Percentiles rank a stretch among this genome's conserved stretches.
Evolutionary conservation across 2,113 vertebrate species (phyloP).

Genomic region (Oryzias javanicus): DNA sequence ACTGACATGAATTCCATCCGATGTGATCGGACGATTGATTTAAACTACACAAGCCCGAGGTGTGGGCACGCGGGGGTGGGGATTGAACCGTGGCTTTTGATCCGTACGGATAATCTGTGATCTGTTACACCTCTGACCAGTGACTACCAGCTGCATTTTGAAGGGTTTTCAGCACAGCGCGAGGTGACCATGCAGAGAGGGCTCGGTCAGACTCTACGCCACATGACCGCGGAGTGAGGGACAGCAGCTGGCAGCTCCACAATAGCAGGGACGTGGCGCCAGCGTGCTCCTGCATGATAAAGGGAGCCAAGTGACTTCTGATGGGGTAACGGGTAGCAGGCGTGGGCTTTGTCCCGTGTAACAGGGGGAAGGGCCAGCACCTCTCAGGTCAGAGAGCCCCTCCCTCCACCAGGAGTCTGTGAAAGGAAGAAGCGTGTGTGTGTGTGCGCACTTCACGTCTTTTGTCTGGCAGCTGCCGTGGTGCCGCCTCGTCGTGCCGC

Average conservation of each 20-base stretch:
- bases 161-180: conserved; percentile 7
- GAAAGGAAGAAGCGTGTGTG: conserved; percentile 56
- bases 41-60: too few relatives aligned
- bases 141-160: conserved; percentile 1
- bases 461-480: conserved; percentile 66
- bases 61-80: too few relatives aligned
- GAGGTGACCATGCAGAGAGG: conserved; percentile 14
- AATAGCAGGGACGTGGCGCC: conserved; percentile 35
- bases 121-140: too few relatives aligned
- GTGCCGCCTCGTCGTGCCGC: neutral
- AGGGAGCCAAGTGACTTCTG: conserved; percentile 32
- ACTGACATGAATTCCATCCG: too few relatives aligned
- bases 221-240: too few relatives aligned
- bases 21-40: too few relatives aligned
- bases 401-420: conserved; percentile 32
- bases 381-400: conserved; percentile 60
- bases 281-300: conserved; percentile 30
- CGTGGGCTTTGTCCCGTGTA: conserved; percentile 54
- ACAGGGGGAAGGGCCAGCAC: conserved; percentile 48
- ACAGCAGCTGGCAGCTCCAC: conserved; percentile 60
- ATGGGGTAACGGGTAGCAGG: conserved; percentile 31
- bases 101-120: too few relatives aligned
- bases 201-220: too few relatives aligned
- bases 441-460: conserved; percentile 16
- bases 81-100: too few relatives aligned